Base-by-base conservation (phyloP, 2,888 invertebrate genomes). In the Malthinus seriepunctatus region DNA sequence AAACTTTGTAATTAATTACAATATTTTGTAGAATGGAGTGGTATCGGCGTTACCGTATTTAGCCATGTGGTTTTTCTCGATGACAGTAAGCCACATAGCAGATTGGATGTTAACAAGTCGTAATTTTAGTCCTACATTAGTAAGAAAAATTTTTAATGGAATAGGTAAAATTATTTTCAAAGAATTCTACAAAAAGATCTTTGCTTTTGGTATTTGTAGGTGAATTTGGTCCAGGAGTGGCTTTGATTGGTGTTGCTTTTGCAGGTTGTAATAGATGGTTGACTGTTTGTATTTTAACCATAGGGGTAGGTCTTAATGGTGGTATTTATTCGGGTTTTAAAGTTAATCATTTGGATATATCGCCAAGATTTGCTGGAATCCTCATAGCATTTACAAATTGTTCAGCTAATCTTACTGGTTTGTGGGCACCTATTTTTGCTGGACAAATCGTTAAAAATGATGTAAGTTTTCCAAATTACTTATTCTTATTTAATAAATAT, bases 341-440 rank as follows among this genome's bases (percentile, higher is more conserved):
- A 83, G 91, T 93, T 64, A 94, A 94, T 75, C 94, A 94, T 77
- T 83, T 95, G 74, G 95, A 95, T 74, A 87, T 95, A 66, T 93
- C 94, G 1, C 93, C 94, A 1, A 86, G 93, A 58, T 94, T 92
- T 77, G 94, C 95, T 44, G 95, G 94, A 9, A 90, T 93, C 69
- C 81, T 95, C 34, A 94, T 95, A 93, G 88, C 94, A 35, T 90
- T 95, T 73, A 94, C 94, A 49, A 95, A 95, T 80, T 93, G 93
- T 68, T 81, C 88, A 56, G 94, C 93, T 51, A 95, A 94, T 79
- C 80, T 94, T 56, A 91, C 93, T 1, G 95, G 94, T 37, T 83
- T 95, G 8, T 79, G 93, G 50, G 93, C 94, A 2, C 94, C 94
- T 34, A 88, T 91, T 61, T 87, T 88, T 1, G 93, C 93, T 48